phyloP scores from a whole-genome alignment of 1,140 invertebrate genomes.

The Stegodyphus mimosarum region DNA sequence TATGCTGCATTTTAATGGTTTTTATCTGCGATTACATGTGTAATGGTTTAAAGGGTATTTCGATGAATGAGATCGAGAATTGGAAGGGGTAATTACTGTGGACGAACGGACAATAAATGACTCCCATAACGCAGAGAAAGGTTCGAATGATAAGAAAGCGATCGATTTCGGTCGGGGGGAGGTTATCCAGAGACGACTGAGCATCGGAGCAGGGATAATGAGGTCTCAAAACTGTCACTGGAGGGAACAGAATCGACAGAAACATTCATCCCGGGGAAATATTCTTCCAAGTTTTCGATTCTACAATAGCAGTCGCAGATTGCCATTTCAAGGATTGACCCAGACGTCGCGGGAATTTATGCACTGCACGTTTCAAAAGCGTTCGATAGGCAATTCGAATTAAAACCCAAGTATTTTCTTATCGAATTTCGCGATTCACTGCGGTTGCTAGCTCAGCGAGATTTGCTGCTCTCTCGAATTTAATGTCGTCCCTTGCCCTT shows the following conservation, averaged over 20 bases:
- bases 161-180: background rate
- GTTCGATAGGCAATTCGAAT: background rate
- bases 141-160: background rate
- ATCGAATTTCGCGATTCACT: conserved; percentile 20
- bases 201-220: conserved; percentile 4
- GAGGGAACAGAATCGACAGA: conserved; percentile 19
- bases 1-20: conserved; percentile 27
- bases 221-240: conserved; percentile 34
- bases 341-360: no score
- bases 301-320: background rate
- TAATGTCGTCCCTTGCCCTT: no score
- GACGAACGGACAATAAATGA: conserved; percentile 27
- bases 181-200: no score
- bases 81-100: conserved; percentile 27
- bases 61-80: background rate
- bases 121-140: background rate
- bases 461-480: background rate
- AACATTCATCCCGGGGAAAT: conserved; percentile 4
- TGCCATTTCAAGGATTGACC: no score
- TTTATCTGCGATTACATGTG: conserved; percentile 36
- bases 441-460: background rate
- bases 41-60: conserved; percentile 23
- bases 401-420: conserved; percentile 31
- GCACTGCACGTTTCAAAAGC: no score
- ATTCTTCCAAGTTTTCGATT: conserved; percentile 12